A percentile compares a stretch with the other conserved stretches of the same genome.
Evolutionary conservation across 2,888 invertebrate species (phyloP).

Genomic region (Drosophila atripex): DNA sequence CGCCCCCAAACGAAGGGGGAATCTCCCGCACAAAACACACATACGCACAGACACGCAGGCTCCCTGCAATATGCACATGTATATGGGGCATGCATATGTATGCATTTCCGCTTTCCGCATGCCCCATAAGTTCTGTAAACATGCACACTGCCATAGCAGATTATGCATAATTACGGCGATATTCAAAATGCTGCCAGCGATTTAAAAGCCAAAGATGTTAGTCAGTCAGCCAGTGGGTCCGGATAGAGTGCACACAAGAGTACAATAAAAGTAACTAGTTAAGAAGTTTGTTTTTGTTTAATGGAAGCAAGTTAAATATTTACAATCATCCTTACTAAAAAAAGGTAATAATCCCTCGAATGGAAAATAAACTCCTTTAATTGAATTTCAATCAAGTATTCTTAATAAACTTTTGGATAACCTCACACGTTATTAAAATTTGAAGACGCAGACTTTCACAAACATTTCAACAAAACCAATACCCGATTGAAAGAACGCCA

Average conservation of each 20-base stretch:
- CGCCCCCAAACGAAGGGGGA: constrained; percentile 5
- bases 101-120: constrained; percentile 44
- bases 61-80: constrained; percentile 22
- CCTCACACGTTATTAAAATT: neutral
- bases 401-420: neutral
- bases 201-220: constrained; percentile 30
- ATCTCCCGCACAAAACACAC: constrained; percentile 11
- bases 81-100: neutral
- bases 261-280: neutral
- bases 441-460: neutral
- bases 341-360: neutral
- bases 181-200: constrained; percentile 25
- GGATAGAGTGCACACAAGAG: neutral
- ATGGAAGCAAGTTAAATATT: neutral
- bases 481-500: neutral
- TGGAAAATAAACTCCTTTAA: too few species aligned
- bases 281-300: neutral
- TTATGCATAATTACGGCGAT: constrained; percentile 42
- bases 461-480: neutral
- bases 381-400: neutral
- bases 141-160: constrained; percentile 13
- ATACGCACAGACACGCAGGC: constrained; percentile 5
- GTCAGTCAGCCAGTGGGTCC: constrained; percentile 14
- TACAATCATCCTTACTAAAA: neutral
- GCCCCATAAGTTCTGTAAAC: constrained; percentile 11